Evolutionary conservation across 2,888 invertebrate genomes (phyloP).

Genomic region (Calameuta idolon): DNA sequence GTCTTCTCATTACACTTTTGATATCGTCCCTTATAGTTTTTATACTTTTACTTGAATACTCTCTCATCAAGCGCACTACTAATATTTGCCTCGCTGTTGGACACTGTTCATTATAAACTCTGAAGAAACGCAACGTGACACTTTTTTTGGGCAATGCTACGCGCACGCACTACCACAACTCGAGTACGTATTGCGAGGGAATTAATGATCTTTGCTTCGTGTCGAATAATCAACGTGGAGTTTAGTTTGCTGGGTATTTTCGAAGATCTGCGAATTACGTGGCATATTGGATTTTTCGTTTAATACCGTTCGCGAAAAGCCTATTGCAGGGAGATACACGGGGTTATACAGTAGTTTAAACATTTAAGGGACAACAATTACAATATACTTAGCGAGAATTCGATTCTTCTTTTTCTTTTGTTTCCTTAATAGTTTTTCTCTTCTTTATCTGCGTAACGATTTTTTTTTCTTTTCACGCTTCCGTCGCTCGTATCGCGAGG

Average conservation of each 20-base stretch:
- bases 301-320: too few species aligned
- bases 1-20: background rate
- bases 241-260: background rate
- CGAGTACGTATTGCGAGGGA: background rate
- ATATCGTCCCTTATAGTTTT: background rate
- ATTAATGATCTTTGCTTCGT: background rate
- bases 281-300: background rate
- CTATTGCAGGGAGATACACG: background rate
- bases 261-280: background rate
- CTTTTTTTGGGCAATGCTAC: background rate
- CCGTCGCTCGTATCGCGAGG: background rate
- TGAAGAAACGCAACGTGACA: background rate
- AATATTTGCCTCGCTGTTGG: background rate
- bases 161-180: background rate
- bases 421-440: conserved; percentile 1
- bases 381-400: background rate
- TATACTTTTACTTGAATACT: background rate
- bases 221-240: background rate
- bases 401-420: conserved; percentile 6
- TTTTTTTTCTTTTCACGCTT: background rate
- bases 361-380: conserved; percentile 3
- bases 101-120: background rate
- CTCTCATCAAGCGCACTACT: background rate
- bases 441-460: background rate
- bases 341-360: background rate